Base-by-base conservation (phyloP, 2,113 vertebrate genomes). In the Prunella fulvescens region DNA sequence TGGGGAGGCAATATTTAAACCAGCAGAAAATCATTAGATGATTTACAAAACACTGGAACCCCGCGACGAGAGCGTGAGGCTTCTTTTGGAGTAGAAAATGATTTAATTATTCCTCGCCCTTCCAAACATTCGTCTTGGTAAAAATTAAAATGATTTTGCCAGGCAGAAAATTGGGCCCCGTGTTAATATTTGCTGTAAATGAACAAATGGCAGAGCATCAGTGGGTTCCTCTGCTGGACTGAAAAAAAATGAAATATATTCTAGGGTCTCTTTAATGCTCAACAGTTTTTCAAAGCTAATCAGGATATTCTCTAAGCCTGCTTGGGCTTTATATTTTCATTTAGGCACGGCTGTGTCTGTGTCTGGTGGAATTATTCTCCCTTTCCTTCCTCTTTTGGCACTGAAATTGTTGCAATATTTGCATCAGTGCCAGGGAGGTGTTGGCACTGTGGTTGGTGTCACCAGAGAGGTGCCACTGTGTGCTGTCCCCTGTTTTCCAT, bases 11-110 rank as follows among this genome's bases (percentile, higher is more conserved):
- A 94, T 93, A 95, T 94, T 97, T 97, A 97, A 98, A 94, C 11
- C 10, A 96, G 93, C 89, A 97, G 93, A 97, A 98, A 97, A 97
- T 96, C 95, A 96, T 98, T 97, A 95, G 28, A 64, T 92, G 91
- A 93, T 97, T 92, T 91, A 96, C 76, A 92, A 95, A 97, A 94
- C 8, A 3, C 67, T 66, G 76, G 92, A 97, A 93, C 93, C 11
- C 84, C 60, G 25, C 3, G 4, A 74, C 11, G 65, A 88, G 83
- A 77, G 54, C 24, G 33, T 19, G 54, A 77, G 89, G 96, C 89
- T 47, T 65, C 87, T 95, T 95, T 94, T 78, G 61, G 95, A 97
- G 78, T 33, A 81, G 83, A 89, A 94, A 95, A 93, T 91, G 33
- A 95, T 96, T 97, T 92, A 79, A 97, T 97, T 96, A 82, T 90